Evolutionary conservation across 2,113 vertebrate genomes (phyloP).

Genomic region (Lophius piscatorius): DNA sequence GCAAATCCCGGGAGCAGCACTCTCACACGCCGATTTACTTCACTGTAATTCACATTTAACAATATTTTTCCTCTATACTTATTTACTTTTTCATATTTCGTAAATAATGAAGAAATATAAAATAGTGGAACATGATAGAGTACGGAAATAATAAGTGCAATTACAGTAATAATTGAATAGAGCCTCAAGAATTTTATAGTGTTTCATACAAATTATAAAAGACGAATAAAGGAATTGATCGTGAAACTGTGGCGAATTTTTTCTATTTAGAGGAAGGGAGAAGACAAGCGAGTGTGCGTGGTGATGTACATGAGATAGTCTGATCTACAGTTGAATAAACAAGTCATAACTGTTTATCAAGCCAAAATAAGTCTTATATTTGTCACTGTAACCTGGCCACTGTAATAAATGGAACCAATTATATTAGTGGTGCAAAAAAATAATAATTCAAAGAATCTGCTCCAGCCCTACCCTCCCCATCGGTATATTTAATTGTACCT

Average conservation of each 20-base stretch:
- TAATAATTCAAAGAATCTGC: slow-evolving; percentile 8
- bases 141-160: background rate
- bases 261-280: slow-evolving; percentile 6
- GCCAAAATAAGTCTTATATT: slow-evolving; percentile 67
- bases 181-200: background rate
- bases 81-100: background rate
- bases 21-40: background rate
- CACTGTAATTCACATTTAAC: background rate
- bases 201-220: background rate
- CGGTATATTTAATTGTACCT: slow-evolving; percentile 10
- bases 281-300: too few relatives aligned
- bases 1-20: background rate
- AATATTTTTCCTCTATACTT: background rate
- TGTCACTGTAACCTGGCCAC: slow-evolving; percentile 46
- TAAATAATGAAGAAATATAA: background rate
- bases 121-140: background rate
- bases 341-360: slow-evolving; percentile 67
- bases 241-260: background rate
- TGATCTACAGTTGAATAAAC: slow-evolving; percentile 40
- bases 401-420: slow-evolving; percentile 60
- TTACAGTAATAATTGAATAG: background rate
- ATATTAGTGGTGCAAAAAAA: slow-evolving; percentile 24
- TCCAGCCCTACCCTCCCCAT: background rate
- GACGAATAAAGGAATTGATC: background rate
- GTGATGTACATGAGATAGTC: too few relatives aligned